Conservation (phyloP, 1,140 invertebrate genomes). For the Solenopsis invicta region DNA sequence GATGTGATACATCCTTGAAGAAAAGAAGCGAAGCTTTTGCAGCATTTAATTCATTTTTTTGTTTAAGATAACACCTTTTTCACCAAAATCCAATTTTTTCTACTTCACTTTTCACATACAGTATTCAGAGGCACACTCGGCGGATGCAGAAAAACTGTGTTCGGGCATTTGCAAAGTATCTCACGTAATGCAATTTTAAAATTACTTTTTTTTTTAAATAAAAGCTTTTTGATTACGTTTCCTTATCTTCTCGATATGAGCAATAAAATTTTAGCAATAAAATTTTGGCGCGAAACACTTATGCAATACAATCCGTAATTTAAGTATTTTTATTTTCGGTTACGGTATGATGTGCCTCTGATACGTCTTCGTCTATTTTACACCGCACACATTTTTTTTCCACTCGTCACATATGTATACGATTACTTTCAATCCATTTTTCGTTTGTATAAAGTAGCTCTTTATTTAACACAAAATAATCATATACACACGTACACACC, state of each 20-base stretch:
- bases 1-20: neutral
- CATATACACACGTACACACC: neutral
- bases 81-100: slow-evolving; percentile 9
- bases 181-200: neutral
- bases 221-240: neutral
- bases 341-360: slow-evolving; percentile 11
- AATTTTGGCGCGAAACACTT: slow-evolving; percentile 3
- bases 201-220: slow-evolving; percentile 3
- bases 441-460: slow-evolving; percentile 51
- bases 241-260: neutral
- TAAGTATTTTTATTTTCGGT: neutral
- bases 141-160: neutral
- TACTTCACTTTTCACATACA: slow-evolving; percentile 12
- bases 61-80: slow-evolving; percentile 56
- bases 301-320: neutral
- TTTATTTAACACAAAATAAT: slow-evolving; percentile 49
- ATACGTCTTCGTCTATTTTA: slow-evolving; percentile 41
- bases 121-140: slow-evolving; percentile 64
- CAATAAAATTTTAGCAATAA: neutral
- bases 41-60: slow-evolving; percentile 15
- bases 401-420: slow-evolving; percentile 24
- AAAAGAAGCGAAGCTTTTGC: slow-evolving; percentile 37
- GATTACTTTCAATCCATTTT: slow-evolving; percentile 35
- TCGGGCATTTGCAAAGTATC: neutral
- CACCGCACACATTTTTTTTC: slow-evolving; percentile 49